Base-by-base conservation (phyloP, 2,113 vertebrate genomes). In the Podilymbus podiceps region DNA sequence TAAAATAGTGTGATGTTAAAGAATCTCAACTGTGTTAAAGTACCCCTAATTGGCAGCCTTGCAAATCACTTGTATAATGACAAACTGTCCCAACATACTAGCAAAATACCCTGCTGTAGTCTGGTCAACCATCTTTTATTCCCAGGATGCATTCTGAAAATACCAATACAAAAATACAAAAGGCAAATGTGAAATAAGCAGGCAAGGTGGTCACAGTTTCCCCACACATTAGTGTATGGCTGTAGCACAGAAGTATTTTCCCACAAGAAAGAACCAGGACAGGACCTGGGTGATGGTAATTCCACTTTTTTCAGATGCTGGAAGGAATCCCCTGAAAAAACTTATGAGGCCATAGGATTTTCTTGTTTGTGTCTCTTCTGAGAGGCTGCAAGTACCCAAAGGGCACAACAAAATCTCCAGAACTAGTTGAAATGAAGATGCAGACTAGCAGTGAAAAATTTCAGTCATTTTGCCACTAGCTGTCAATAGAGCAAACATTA, bases 141-240 rank as follows among this genome's bases (percentile, higher is more conserved):
- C 11, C 6, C 31, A 53, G 44, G 35, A 73, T 53, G 6, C 8
- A 20, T 69, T 66, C 14, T 38, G n/a, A n/a, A n/a, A n/a, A n/a
- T n/a, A n/a, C n/a, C n/a, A n/a, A n/a, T n/a, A n/a, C n/a, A n/a
- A n/a, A 90, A 79, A 30, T 16, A 66, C 6, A 33, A 58, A 82
- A 53, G 33, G 33, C 5, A 76, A 53, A 86, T 4, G 0, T 46
- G 49, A 52, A 91, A 64, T 4, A 68, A 18, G 0, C 0, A 60
- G 27, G 8, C 12, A 59, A 62, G 38, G 42, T 6, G 17, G 15
- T 15, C n/a, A 47, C 8, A 13, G 6, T 82, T 82, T 46, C 31
- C 31, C 12, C 38, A 14, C 24, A 49, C 4, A 22, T 6, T 6
- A 50, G 4, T n/a, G 2, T 38, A 15, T 27, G 18, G 20, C 24